Conservation (phyloP, 2,888 invertebrate species). For the Paralinhomoeus sp. region DNA sequence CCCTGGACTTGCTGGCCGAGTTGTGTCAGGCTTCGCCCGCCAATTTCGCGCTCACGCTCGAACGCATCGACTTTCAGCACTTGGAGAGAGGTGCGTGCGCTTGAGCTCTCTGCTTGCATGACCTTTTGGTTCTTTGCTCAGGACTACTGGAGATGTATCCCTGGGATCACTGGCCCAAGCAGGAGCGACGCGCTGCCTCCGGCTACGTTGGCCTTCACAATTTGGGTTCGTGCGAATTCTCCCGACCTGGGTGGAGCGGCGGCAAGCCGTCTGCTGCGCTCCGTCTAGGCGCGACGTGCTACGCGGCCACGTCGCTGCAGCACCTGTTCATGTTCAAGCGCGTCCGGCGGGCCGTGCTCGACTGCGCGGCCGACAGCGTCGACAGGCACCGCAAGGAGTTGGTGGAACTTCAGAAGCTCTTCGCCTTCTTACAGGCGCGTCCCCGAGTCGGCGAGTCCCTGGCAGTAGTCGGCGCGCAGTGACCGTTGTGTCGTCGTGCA, state of each 20-base stretch:
- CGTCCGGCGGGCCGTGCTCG: not conserved
- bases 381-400: conserved; percentile 54
- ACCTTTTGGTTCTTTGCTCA: no score
- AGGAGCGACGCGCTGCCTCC: conserved; percentile 63
- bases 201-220: conserved; percentile 83
- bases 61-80: not conserved
- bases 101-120: no score
- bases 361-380: not conserved
- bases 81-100: not conserved
- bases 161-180: conserved; percentile 94
- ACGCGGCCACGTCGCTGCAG: conserved; percentile 92
- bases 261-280: no score
- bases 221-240: no score
- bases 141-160: no score
- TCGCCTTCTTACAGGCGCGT: conserved; percentile 57
- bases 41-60: not conserved
- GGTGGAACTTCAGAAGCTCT: conserved; percentile 73
- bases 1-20: not conserved
- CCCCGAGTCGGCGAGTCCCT: not conserved
- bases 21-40: not conserved
- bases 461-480: no score
- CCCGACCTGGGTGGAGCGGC: no score
- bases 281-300: conserved; percentile 92
- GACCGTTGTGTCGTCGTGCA: conserved; percentile 22
- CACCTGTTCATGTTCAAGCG: conserved; percentile 83